Conservation (phyloP, 2,113 vertebrate genomes). For the Prunella himalayana region DNA sequence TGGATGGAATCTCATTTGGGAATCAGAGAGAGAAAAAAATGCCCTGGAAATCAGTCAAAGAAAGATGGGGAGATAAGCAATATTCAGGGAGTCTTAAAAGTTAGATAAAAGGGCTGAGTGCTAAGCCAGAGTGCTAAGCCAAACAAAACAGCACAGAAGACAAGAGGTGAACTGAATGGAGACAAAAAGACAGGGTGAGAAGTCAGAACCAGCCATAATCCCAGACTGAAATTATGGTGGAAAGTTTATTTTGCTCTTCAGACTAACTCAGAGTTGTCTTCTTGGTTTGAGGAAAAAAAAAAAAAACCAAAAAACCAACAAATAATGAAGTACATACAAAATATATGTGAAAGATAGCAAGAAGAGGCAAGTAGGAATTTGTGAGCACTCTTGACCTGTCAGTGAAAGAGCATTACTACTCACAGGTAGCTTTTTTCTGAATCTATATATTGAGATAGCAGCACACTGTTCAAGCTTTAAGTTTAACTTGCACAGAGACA, state of each 20-base stretch:
- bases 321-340: background rate
- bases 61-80: background rate
- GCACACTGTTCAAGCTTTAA: background rate
- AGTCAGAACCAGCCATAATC: background rate
- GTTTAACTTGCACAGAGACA: background rate
- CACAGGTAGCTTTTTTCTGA: background rate
- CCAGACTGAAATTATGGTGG: background rate
- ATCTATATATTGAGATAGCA: background rate
- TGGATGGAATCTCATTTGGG: background rate
- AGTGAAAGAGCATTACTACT: background rate
- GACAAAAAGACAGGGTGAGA: background rate
- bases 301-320: background rate
- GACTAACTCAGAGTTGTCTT: background rate
- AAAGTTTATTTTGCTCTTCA: background rate
- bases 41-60: background rate
- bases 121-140: background rate
- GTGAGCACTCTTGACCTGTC: background rate
- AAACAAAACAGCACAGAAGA: background rate
- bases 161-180: background rate
- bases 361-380: background rate
- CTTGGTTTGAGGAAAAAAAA: background rate
- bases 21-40: background rate
- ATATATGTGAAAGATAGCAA: background rate
- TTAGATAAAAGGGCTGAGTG: background rate
- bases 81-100: background rate